Evolutionary conservation across 2,797 vertebrate species (phyloP).

Genomic region (Eulemur coronatus): DNA sequence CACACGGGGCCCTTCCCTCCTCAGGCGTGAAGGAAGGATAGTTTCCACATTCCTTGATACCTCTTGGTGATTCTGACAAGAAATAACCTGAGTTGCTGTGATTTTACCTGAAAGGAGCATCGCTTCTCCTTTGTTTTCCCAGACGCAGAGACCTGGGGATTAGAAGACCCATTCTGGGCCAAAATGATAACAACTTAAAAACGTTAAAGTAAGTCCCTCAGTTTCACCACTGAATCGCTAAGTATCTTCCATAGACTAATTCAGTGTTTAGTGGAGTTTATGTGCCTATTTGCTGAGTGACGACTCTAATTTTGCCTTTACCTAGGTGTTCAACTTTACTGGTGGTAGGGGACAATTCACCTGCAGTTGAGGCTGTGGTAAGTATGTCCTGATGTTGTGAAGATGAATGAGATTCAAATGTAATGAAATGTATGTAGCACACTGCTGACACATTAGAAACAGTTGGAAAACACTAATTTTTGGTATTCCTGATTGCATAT

Average conservation of each 20-base stretch:
- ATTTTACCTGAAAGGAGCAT: constrained; percentile 29
- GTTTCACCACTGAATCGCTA: not conserved
- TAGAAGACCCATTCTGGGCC: constrained; percentile 90
- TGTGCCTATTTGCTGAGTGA: not conserved
- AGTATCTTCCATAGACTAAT: not conserved
- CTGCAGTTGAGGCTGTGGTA: constrained; percentile 96
- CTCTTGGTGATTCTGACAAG: not conserved
- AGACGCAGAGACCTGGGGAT: constrained; percentile 95
- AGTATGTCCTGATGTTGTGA: constrained; percentile 73
- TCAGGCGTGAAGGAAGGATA: not conserved
- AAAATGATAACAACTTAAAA: constrained; percentile 88
- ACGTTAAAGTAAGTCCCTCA: constrained; percentile 91
- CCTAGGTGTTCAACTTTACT: constrained; percentile 92
- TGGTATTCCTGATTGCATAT: not conserved
- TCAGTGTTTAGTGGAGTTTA: not conserved
- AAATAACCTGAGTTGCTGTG: not conserved
- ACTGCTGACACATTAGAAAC: not conserved
- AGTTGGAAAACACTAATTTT: not conserved
- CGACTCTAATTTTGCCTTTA: constrained; percentile 48
- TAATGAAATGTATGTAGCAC: not conserved
- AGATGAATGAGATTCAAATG: not conserved
- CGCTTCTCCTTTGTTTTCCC: constrained; percentile 70
- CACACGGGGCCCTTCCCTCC: not conserved
- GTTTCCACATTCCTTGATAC: not conserved
- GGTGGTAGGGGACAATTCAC: constrained; percentile 95